Percentiles rank a stretch among this genome's conserved stretches.
Evolutionary conservation across 2,113 vertebrate species (phyloP).

Genomic region (Rhipidura dahli): DNA sequence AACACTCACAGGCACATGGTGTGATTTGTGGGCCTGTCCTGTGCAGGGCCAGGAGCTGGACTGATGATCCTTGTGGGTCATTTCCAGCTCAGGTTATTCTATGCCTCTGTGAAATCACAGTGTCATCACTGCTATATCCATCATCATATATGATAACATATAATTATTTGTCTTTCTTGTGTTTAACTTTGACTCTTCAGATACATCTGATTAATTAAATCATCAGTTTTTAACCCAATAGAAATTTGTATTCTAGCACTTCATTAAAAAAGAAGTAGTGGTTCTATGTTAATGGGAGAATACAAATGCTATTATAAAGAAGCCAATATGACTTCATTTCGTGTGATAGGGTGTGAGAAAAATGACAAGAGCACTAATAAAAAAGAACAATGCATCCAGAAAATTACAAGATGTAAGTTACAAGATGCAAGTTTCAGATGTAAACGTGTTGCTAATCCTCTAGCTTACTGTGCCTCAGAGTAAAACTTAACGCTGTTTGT

Average conservation of each 20-base stretch:
- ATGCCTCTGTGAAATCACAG: not conserved
- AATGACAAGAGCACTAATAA: not conserved
- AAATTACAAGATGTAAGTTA: too few relatives aligned
- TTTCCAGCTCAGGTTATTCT: not conserved
- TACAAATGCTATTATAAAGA: not conserved
- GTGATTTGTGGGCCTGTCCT: not conserved
- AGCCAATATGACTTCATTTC: not conserved
- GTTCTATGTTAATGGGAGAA: not conserved
- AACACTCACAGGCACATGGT: not conserved
- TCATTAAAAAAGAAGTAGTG: not conserved
- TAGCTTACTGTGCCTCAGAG: not conserved
- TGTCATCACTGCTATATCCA: not conserved
- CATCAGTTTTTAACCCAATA: not conserved
- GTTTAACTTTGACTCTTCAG: not conserved
- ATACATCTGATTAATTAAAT: not conserved
- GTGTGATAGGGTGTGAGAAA: not conserved
- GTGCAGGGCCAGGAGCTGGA: not conserved
- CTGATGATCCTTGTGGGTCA: not conserved
- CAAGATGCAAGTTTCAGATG: too few relatives aligned
- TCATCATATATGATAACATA: not conserved
- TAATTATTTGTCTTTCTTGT: not conserved
- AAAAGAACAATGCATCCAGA: not conserved
- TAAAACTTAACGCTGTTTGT: not conserved
- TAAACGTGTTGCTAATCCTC: not conserved
- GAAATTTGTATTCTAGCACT: not conserved